These are phyloP conservation scores for Petrocephalus zakoni DNA, from an alignment of 2,113 vertebrate genomes.

Conservation along the genomic window DNA sequence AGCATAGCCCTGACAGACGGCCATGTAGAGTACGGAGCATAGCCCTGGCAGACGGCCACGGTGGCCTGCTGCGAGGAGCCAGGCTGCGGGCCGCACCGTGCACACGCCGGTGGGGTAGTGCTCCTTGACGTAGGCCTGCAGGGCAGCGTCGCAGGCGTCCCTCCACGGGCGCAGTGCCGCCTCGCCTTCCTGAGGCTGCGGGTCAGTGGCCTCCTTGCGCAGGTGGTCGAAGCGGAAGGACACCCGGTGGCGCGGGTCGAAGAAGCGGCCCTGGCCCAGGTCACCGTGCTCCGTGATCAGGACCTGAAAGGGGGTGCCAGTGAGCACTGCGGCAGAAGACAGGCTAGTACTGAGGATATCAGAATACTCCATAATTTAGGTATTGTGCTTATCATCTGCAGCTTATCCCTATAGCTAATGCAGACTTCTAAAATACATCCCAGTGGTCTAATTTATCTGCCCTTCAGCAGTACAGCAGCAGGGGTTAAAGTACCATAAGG, in stretches of 20 bases:
- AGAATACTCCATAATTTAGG: background rate
- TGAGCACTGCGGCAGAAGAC: background rate
- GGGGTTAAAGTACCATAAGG: background rate
- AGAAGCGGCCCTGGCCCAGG: conserved; percentile 83
- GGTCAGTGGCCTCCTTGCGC: conserved; percentile 84
- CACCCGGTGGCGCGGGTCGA: conserved; percentile 88
- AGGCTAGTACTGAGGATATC: background rate
- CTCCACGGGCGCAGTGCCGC: conserved; percentile 71
- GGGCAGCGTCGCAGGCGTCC: conserved; percentile 76
- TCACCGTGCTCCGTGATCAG: conserved; percentile 93
- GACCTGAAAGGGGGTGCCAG: conserved; percentile 58
- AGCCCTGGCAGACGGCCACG: background rate
- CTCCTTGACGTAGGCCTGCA: conserved; percentile 84
- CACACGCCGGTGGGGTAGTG: conserved; percentile 88
- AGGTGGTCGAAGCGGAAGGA: conserved; percentile 95
- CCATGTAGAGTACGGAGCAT: background rate
- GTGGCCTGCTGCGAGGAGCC: background rate
- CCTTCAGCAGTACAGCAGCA: background rate
- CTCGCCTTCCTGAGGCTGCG: conserved; percentile 73
- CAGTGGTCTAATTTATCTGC: background rate
- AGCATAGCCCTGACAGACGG: background rate
- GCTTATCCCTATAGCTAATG: background rate
- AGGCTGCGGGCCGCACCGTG: conserved; percentile 68
- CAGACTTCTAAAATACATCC: background rate
- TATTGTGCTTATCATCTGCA: background rate